Evolutionary conservation across 2,113 vertebrate genomes (phyloP).

Genomic region (Illadopsis cleaveri): DNA sequence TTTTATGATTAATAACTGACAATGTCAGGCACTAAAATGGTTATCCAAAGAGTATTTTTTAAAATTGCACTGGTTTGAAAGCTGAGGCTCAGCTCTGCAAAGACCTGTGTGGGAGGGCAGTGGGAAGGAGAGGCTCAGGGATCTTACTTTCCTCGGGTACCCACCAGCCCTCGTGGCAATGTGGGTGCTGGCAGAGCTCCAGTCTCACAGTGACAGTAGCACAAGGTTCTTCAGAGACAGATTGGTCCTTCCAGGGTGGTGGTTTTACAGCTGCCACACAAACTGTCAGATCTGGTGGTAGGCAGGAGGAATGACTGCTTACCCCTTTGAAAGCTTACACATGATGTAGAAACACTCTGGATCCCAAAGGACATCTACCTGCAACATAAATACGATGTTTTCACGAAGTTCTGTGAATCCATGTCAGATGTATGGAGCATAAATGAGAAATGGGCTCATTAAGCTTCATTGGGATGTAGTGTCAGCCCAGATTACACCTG

Average conservation of each 20-base stretch:
- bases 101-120: background rate
- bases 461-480: background rate
- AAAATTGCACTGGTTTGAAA: background rate
- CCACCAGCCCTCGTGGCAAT: rapidly evolving
- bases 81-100: background rate
- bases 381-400: background rate
- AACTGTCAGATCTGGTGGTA: rapidly evolving
- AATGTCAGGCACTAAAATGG: background rate
- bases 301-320: background rate
- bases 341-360: background rate
- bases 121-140: background rate
- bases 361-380: background rate
- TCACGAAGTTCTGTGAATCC: background rate
- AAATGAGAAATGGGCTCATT: background rate
- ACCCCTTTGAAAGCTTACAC: background rate
- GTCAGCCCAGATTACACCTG: background rate
- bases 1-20: background rate
- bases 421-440: background rate
- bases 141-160: background rate
- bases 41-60: background rate
- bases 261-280: background rate
- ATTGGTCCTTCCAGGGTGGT: background rate
- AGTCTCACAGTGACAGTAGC: background rate
- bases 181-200: background rate
- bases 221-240: background rate